These are phyloP conservation scores for Desoria tigrina DNA, from an alignment of 2,888 invertebrate species.

Conservation along the genomic window DNA sequence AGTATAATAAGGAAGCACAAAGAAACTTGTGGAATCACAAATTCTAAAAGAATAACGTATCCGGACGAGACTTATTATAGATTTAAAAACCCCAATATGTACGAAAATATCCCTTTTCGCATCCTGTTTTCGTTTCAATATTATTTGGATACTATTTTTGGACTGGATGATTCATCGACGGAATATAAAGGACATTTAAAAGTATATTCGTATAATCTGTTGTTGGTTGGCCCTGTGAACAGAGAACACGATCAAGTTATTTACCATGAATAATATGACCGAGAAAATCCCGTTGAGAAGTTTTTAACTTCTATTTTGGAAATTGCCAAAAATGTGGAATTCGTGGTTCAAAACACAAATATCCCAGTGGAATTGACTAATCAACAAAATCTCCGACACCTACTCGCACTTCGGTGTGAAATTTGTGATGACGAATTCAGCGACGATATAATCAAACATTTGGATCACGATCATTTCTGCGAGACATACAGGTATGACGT, in stretches of 20 bases:
- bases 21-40: too few relatives aligned
- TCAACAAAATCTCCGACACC: neutral
- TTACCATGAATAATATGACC: neutral
- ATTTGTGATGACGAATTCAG: neutral
- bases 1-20: too few relatives aligned
- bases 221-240: neutral
- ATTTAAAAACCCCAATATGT: neutral
- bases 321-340: neutral
- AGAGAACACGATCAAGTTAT: neutral
- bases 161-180: neutral
- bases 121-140: neutral
- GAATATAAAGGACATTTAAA: neutral
- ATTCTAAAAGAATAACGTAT: neutral
- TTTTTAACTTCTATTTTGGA: neutral
- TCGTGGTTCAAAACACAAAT: neutral
- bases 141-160: neutral
- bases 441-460: neutral
- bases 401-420: neutral
- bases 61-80: neutral
- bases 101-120: neutral
- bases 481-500: too few relatives aligned
- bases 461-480: neutral
- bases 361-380: neutral
- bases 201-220: neutral
- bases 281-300: neutral